Base-by-base conservation (phyloP, 2,888 invertebrate species). In the Lacanobia wlatinum region DNA sequence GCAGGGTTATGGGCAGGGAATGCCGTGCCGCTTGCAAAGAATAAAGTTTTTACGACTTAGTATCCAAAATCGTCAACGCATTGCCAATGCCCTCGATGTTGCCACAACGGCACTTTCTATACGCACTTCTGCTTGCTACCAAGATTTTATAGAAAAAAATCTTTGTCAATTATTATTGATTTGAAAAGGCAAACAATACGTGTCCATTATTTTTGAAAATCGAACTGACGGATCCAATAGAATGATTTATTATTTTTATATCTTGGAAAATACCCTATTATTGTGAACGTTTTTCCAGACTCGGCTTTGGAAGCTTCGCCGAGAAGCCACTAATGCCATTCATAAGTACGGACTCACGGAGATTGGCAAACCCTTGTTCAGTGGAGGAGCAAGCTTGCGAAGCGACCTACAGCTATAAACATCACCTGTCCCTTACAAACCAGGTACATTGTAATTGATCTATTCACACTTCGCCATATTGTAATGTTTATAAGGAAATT, bases 291-390 rank as follows among this genome's bases (percentile, higher is more conserved):
- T n/a, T n/a, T 79, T 78, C 0, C 83, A 96, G 97, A 65, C 92
- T 98, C 14, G 98, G 98, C 0, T 98, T 98, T 80, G 98, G 98
- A 4, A 97, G 97, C 78, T 98, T 98, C 88, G 97, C 98, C 4
- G 98, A 98, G 84, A 98, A 98, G 89, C 98, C 98, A 0, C 92
- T 97, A 18, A 97, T 98, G 97, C 98, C 98, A 0, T 98, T 97
- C 84, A 96, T 96, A 70, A 94, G 93, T 88, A 97, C 97, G 75
- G 97, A 96, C 81, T 93, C 95, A 0, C 85, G 93, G 1, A 92
- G 96, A 83, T 89, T 92, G 2, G 92, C 95, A 0, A 97, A 98
- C 91, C 98, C 98, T 0, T 98, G 98, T 87, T 92, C 94, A 0
- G 93, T 96, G 0, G 96, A 97, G 64, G 95, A 96, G 46, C 92